A percentile compares a stretch with the other conserved stretches of the same genome.
Evolutionary conservation across 2,888 invertebrate species (phyloP).

Genomic region (Eupithecia inturbata): DNA sequence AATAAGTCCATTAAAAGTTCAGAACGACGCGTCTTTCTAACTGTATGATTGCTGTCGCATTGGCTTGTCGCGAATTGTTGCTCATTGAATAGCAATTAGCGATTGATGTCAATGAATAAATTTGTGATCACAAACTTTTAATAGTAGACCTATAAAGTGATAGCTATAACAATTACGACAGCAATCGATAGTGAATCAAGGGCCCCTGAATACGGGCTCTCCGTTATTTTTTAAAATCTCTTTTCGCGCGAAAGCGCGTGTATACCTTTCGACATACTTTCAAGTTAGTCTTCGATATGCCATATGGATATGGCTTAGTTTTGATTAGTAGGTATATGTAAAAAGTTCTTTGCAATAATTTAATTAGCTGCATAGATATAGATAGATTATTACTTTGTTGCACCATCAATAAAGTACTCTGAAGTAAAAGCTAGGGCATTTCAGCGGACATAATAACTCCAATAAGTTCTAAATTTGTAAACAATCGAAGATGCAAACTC

Average conservation of each 20-base stretch:
- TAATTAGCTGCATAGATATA: too few species aligned
- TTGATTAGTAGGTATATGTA: too few species aligned
- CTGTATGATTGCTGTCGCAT: not conserved
- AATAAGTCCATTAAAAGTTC: too few species aligned
- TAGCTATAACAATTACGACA: too few species aligned
- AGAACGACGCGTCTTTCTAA: not conserved
- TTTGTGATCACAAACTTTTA: too few species aligned
- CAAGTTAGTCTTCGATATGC: not conserved
- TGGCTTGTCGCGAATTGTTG: not conserved
- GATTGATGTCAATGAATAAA: not conserved
- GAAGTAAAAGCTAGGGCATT: not conserved
- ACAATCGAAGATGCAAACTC: slow-evolving; percentile 26
- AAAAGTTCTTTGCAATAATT: too few species aligned
- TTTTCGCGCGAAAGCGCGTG: not conserved
- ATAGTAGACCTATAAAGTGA: too few species aligned
- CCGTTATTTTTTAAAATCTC: not conserved
- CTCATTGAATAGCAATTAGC: not conserved
- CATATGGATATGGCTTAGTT: too few species aligned
- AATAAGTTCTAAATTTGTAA: slow-evolving; percentile 23
- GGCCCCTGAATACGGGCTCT: not conserved
- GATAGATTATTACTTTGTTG: too few species aligned
- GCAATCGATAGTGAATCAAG: too few species aligned
- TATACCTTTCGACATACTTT: not conserved
- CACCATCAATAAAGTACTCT: too few species aligned
- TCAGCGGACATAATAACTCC: slow-evolving; percentile 9